Percentiles rank a stretch among this genome's conserved stretches.
Conservation (phyloP, 2,113 vertebrate genomes). For the Psophia crepitans region DNA sequence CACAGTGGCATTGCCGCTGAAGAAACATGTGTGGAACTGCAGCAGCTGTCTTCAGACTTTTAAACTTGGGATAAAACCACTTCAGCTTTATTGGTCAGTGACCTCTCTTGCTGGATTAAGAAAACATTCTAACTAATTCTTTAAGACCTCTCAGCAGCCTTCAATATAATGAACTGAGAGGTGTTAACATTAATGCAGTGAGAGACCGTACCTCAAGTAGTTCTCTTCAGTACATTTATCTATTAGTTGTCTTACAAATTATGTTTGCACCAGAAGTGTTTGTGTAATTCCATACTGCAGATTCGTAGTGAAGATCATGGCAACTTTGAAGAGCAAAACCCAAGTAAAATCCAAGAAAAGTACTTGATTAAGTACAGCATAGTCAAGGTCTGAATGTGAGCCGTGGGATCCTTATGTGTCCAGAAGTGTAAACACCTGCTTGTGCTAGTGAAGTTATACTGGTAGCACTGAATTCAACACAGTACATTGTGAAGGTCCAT, state of each 20-base stretch:
- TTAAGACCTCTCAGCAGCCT: not conserved
- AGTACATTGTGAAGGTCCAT: not conserved
- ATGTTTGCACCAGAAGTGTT: not conserved
- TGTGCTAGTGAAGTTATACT: not conserved
- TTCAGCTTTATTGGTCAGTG: not conserved
- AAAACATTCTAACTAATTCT: not conserved
- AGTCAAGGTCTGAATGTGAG: not conserved
- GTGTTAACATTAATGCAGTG: not conserved
- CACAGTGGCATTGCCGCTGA: accelerated
- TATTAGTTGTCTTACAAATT: not conserved
- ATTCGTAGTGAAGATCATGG: not conserved
- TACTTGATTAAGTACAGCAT: not conserved
- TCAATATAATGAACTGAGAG: not conserved
- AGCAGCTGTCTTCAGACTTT: not conserved
- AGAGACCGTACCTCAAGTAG: accelerated
- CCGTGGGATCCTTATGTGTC: not conserved
- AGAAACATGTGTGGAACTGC: not conserved
- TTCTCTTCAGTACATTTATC: not conserved
- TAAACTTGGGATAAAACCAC: not conserved
- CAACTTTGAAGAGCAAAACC: not conserved
- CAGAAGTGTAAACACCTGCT: not conserved
- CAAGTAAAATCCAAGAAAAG: not conserved
- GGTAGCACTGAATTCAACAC: not conserved
- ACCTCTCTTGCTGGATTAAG: not conserved
- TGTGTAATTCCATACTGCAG: not conserved